phyloP scores from a whole-genome alignment of 2,113 vertebrate species.

The Peromyscus leucopus region DNA sequence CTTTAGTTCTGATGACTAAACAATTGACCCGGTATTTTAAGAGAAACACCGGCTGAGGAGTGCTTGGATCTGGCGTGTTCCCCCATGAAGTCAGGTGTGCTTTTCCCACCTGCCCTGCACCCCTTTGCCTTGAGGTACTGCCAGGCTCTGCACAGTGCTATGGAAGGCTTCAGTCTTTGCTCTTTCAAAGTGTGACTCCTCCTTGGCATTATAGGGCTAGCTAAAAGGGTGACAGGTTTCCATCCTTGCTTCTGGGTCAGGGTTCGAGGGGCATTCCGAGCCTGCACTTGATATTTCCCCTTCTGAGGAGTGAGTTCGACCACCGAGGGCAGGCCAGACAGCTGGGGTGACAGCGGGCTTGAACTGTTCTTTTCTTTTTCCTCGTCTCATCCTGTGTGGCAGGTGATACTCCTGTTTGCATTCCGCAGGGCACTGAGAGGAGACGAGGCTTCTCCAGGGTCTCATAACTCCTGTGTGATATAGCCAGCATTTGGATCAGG shows the following conservation, averaged over 20 bases:
- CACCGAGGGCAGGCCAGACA: rapidly evolving
- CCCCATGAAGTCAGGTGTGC: neutral
- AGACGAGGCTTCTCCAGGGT: neutral
- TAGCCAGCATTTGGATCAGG: neutral
- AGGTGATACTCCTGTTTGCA: rapidly evolving
- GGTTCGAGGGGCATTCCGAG: neutral
- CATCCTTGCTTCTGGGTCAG: neutral
- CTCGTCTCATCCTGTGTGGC: rapidly evolving
- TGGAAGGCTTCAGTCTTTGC: neutral
- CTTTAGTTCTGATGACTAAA: neutral
- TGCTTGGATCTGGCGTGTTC: neutral
- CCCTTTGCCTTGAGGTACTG: neutral
- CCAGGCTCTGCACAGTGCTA: rapidly evolving
- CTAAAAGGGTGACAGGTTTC: neutral
- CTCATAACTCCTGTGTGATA: neutral
- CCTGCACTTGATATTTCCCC: neutral
- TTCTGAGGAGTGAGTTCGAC: neutral
- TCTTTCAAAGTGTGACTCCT: neutral
- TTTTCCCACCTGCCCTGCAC: rapidly evolving
- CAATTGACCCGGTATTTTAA: neutral
- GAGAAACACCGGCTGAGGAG: neutral
- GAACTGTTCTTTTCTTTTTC: too few relatives aligned
- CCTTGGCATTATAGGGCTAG: neutral
- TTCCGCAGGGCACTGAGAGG: neutral
- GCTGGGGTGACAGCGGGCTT: rapidly evolving